phyloP scores from a whole-genome alignment of 2,797 vertebrate genomes.

The Myotis myotis region DNA sequence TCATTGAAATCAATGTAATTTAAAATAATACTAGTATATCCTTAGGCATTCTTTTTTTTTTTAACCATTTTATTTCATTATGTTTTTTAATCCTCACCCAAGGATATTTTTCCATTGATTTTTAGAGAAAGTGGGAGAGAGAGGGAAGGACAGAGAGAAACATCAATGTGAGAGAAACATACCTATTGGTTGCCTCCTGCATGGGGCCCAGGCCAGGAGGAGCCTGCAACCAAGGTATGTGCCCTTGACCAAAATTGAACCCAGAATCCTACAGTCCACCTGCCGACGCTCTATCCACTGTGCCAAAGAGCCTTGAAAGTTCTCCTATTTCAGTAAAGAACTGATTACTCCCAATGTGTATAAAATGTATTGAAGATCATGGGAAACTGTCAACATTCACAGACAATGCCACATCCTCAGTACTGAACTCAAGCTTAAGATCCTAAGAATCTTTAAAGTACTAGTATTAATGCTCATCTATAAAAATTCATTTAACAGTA shows the following conservation, averaged over 20 bases:
- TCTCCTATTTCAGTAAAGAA: constrained; percentile 14
- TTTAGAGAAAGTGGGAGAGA: too few relatives aligned
- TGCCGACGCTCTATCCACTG: too few relatives aligned
- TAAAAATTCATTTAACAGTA: constrained; percentile 20
- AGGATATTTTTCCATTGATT: too few relatives aligned
- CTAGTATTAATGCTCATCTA: not conserved
- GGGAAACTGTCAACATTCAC: constrained; percentile 15
- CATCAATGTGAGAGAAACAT: too few relatives aligned
- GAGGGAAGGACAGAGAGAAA: too few relatives aligned
- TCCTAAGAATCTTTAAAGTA: constrained; percentile 31
- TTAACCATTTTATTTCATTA: too few relatives aligned
- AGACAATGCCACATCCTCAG: not conserved
- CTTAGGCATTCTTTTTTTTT: not conserved
- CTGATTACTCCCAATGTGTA: not conserved
- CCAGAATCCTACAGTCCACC: too few relatives aligned
- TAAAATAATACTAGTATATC: not conserved
- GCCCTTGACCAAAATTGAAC: too few relatives aligned
- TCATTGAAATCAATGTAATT: constrained; percentile 33
- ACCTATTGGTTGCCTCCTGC: too few relatives aligned
- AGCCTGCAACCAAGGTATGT: too few relatives aligned
- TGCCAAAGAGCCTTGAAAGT: not conserved
- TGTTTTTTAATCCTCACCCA: too few relatives aligned
- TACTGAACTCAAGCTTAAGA: constrained; percentile 28
- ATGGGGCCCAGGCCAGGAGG: too few relatives aligned
- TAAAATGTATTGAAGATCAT: constrained; percentile 44